These are phyloP conservation scores for Epinephelus awoara DNA, from an alignment of 2,797 vertebrate genomes.

Conservation along the genomic window DNA sequence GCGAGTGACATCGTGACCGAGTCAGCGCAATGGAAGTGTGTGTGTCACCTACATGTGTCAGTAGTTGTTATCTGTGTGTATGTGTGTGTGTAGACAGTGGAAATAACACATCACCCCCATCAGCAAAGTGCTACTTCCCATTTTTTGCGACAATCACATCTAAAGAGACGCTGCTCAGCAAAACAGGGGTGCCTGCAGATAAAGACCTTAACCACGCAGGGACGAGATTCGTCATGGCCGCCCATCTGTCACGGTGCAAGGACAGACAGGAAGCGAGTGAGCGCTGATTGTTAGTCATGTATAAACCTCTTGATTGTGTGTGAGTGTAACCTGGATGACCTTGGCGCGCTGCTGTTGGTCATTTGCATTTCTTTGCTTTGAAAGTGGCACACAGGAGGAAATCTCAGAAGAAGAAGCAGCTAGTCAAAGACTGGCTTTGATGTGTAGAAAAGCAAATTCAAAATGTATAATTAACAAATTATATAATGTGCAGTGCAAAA, in stretches of 20 bases:
- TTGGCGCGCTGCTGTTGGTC: background rate
- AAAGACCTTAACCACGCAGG: conserved; percentile 38
- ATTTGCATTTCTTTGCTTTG: conserved; percentile 25
- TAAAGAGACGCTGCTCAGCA: conserved; percentile 46
- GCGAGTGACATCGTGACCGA: conserved; percentile 39
- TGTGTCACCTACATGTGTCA: conserved; percentile 56
- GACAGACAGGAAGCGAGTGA: conserved; percentile 34
- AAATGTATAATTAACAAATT: background rate
- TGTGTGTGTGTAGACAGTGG: conserved; percentile 28
- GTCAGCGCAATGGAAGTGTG: conserved; percentile 42
- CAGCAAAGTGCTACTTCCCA: conserved; percentile 64
- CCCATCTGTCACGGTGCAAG: conserved; percentile 24
- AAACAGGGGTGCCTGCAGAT: conserved; percentile 10
- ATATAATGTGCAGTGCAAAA: background rate
- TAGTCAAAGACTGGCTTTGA: background rate
- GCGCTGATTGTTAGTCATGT: conserved; percentile 26
- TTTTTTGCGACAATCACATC: conserved; percentile 50
- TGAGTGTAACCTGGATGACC: background rate
- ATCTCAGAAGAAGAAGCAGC: background rate
- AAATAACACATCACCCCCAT: conserved; percentile 59
- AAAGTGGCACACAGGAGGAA: background rate
- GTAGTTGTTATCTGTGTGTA: conserved; percentile 6
- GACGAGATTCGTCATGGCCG: conserved; percentile 32
- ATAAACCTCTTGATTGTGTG: conserved; percentile 1
- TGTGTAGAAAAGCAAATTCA: background rate